phyloP scores from a whole-genome alignment of 2,113 vertebrate species.

The Lampris incognitus region DNA sequence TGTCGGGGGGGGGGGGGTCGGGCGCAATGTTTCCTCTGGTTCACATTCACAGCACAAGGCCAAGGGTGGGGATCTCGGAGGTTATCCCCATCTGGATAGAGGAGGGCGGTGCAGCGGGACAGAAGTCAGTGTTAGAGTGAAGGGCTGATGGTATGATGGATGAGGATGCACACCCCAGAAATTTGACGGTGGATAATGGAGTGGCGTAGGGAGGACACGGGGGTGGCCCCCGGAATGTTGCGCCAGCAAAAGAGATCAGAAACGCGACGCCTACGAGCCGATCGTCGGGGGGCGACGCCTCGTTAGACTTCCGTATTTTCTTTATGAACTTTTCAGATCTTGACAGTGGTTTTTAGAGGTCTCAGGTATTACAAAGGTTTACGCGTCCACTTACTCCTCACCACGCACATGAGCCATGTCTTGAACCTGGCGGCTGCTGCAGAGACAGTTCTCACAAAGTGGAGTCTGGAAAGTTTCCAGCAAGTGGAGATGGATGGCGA shows the following conservation, averaged over 20 bases:
- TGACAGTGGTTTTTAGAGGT: too few species aligned
- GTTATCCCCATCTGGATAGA: slow-evolving; percentile 66
- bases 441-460: background rate
- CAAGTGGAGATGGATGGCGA: slow-evolving; percentile 84
- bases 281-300: too few species aligned
- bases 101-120: slow-evolving; percentile 49
- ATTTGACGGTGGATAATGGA: slow-evolving; percentile 40
- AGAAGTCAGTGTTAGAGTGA: slow-evolving; percentile 62
- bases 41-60: slow-evolving; percentile 53
- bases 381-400: slow-evolving; percentile 55
- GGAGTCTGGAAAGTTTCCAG: slow-evolving; percentile 63
- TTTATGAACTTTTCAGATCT: too few species aligned
- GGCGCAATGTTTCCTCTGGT: slow-evolving; percentile 33
- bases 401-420: slow-evolving; percentile 52
- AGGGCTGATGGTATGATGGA: slow-evolving; percentile 78
- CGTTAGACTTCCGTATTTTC: too few species aligned
- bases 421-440: background rate
- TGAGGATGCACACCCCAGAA: slow-evolving; percentile 63
- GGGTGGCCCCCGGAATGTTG: slow-evolving; percentile 12
- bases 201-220: background rate
- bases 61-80: slow-evolving; percentile 57
- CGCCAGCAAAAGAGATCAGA: slow-evolving; percentile 2
- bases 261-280: slow-evolving; percentile 18
- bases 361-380: slow-evolving; percentile 1
- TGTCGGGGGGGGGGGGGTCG: slow-evolving; percentile 23